phyloP scores from a whole-genome alignment of 2,888 invertebrate genomes.

The Phaonia tiefii region DNA sequence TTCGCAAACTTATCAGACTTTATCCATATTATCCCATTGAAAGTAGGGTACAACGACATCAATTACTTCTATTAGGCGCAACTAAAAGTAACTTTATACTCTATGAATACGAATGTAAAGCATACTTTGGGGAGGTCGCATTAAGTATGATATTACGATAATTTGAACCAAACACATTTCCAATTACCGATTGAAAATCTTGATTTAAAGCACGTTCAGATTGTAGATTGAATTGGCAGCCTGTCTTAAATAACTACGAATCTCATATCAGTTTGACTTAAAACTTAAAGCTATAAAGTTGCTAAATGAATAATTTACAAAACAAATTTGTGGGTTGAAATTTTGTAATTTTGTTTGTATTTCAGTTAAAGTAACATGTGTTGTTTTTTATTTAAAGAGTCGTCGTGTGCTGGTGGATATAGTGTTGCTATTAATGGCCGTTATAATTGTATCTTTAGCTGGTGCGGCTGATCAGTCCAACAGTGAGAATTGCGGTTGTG shows the following conservation, averaged over 20 bases:
- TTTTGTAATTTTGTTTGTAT: no score
- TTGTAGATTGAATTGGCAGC: neutral
- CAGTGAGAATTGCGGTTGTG: constrained; percentile 32
- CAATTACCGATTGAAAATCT: constrained; percentile 39
- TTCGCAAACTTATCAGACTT: no score
- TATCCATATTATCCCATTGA: no score
- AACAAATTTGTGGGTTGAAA: constrained; percentile 13
- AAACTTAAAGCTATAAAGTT: neutral
- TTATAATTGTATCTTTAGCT: constrained; percentile 12
- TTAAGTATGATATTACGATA: no score
- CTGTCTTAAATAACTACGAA: neutral
- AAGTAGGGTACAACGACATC: no score
- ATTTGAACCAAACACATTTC: no score
- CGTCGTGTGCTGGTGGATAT: no score
- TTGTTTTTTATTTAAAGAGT: constrained; percentile 7
- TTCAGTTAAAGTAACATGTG: neutral
- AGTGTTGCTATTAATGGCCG: neutral
- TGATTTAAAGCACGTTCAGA: constrained; percentile 48
- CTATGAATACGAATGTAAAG: no score
- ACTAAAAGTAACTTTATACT: no score
- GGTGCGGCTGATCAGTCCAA: neutral
- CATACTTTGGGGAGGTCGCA: no score
- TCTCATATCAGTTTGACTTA: constrained; percentile 10
- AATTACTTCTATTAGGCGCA: no score
- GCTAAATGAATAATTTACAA: neutral